Evolutionary conservation across 2,888 invertebrate genomes (phyloP).

Genomic region (Xestia xanthographa): DNA sequence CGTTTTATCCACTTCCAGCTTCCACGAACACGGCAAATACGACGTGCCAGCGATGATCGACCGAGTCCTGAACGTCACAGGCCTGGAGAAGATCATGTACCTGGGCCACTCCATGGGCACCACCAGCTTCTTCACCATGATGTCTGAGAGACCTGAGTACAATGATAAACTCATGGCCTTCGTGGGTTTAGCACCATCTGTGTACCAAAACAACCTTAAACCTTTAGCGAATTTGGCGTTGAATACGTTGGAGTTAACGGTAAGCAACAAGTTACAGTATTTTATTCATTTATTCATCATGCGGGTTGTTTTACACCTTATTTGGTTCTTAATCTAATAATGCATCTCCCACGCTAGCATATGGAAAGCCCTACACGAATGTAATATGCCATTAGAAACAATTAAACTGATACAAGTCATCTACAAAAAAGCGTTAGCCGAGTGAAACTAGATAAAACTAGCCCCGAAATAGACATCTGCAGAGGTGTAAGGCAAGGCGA

Average conservation of each 20-base stretch:
- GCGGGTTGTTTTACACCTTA: neutral
- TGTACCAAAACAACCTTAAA: conserved; percentile 82
- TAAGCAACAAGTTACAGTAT: neutral
- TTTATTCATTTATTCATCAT: neutral
- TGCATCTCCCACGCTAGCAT: neutral
- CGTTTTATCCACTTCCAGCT: conserved; percentile 77
- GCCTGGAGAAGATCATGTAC: conserved; percentile 85
- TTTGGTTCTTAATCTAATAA: neutral
- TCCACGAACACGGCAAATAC: conserved; percentile 91
- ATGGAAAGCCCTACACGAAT: too few relatives aligned
- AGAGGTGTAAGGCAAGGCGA: too few relatives aligned
- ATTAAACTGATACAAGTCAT: too few relatives aligned
- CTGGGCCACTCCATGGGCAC: conserved; percentile 92
- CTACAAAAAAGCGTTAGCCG: too few relatives aligned
- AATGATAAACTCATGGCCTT: conserved; percentile 89
- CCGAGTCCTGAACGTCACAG: conserved; percentile 83
- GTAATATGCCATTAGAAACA: too few relatives aligned
- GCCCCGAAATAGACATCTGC: too few relatives aligned
- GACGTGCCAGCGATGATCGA: conserved; percentile 91
- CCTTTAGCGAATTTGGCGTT: conserved; percentile 70
- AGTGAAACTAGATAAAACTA: too few relatives aligned
- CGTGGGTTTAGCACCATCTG: conserved; percentile 89
- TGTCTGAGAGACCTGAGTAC: conserved; percentile 89
- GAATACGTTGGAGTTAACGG: conserved; percentile 72
- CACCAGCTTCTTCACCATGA: conserved; percentile 90